Conservation (phyloP, 2,888 invertebrate species). For the Cactoblastis cactorum region DNA sequence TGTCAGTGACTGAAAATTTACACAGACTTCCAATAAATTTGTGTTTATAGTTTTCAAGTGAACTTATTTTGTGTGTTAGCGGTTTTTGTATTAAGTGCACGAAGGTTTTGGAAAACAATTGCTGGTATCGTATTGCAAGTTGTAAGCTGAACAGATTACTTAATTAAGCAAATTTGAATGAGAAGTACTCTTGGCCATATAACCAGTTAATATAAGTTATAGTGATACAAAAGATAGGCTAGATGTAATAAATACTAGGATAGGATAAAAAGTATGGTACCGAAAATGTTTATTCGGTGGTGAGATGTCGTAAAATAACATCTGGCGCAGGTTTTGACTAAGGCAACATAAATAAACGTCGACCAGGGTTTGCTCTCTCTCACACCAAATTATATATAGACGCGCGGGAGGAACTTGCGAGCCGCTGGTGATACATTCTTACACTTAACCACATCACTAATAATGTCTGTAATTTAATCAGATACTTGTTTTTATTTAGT, state of each 20-base stretch:
- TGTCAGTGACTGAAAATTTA: slow-evolving; percentile 42
- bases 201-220: slow-evolving; percentile 23
- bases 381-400: slow-evolving; percentile 33
- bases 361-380: slow-evolving; percentile 37
- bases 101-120: slow-evolving; percentile 19
- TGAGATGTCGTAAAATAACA: slow-evolving; percentile 71
- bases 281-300: slow-evolving; percentile 58
- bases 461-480: background rate
- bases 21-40: slow-evolving; percentile 31
- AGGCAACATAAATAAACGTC: slow-evolving; percentile 75
- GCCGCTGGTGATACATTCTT: slow-evolving; percentile 4
- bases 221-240: background rate
- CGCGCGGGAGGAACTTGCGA: slow-evolving; percentile 16
- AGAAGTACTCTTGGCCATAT: background rate
- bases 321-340: slow-evolving; percentile 73
- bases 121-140: slow-evolving; percentile 23
- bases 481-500: too few relatives aligned
- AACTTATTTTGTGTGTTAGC: slow-evolving; percentile 29
- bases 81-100: slow-evolving; percentile 23
- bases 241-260: slow-evolving; percentile 24
- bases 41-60: slow-evolving; percentile 37
- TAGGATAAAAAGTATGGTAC: slow-evolving; percentile 33
- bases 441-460: slow-evolving; percentile 6
- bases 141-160: slow-evolving; percentile 22
- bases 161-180: slow-evolving; percentile 22